These are phyloP conservation scores for Poecilobothrus nobilitatus DNA, from an alignment of 2,888 invertebrate genomes.

Conservation along the genomic window DNA sequence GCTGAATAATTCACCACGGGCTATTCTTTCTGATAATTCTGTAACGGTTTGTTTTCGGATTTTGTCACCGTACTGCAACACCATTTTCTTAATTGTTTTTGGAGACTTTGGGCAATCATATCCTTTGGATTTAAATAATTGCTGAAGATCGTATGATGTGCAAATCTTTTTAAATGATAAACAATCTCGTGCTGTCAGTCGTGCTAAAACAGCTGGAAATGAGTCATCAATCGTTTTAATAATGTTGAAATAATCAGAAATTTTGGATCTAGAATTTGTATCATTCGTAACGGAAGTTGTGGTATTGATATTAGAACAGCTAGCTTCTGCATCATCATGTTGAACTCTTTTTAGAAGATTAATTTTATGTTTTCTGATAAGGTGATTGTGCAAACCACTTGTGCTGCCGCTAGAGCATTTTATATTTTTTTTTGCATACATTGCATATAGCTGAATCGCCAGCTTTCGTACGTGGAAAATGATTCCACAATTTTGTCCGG, in stretches of 20 bases:
- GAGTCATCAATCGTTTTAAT: constrained; percentile 9
- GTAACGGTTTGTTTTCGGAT: background rate
- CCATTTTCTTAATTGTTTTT: constrained; percentile 7
- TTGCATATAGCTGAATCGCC: background rate
- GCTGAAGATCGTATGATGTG: constrained; percentile 9
- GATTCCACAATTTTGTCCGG: background rate
- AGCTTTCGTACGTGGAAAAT: constrained; percentile 1
- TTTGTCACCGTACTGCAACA: background rate
- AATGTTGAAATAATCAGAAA: constrained; percentile 10
- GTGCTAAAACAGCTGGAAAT: constrained; percentile 10
- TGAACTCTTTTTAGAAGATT: constrained; percentile 7
- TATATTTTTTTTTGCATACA: background rate
- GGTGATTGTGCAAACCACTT: background rate
- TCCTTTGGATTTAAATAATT: constrained; percentile 2
- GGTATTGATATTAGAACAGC: constrained; percentile 7
- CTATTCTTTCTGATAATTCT: constrained; percentile 3
- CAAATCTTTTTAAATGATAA: constrained; percentile 9
- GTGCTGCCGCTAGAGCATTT: background rate
- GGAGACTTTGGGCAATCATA: background rate
- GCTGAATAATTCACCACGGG: constrained; percentile 2
- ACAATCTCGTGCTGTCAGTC: constrained; percentile 11
- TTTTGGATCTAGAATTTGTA: constrained; percentile 9
- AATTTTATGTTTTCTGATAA: constrained; percentile 6
- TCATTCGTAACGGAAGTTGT: background rate
- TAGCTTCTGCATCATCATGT: background rate